Percentiles rank a stretch among this genome's conserved stretches.
These are phyloP conservation scores for Thunnus thynnus DNA, from an alignment of 2,113 vertebrate genomes.

Conservation along the genomic window DNA sequence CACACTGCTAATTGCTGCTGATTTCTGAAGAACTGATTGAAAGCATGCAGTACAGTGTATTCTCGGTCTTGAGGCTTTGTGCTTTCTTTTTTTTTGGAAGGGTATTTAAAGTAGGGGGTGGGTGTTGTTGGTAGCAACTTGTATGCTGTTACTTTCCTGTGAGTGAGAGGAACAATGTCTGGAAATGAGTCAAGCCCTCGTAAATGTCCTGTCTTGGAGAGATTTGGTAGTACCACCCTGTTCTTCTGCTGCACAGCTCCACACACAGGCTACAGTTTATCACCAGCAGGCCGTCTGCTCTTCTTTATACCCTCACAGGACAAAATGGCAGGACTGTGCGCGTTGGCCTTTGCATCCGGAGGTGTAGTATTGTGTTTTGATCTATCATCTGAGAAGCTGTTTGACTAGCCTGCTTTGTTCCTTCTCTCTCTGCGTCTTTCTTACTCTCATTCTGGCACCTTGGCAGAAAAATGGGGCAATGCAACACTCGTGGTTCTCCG, in stretches of 20 bases:
- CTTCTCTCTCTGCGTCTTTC: slow-evolving; percentile 1
- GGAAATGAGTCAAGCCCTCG: slow-evolving; percentile 79
- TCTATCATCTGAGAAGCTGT: not conserved
- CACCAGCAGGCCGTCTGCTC: slow-evolving; percentile 15
- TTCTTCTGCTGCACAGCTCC: slow-evolving; percentile 17
- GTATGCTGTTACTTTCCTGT: slow-evolving; percentile 71
- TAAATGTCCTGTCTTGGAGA: slow-evolving; percentile 69
- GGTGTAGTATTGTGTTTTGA: slow-evolving; percentile 66
- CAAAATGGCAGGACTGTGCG: slow-evolving; percentile 76
- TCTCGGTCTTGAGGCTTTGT: not conserved
- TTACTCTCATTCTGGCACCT: slow-evolving; percentile 28
- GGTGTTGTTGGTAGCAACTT: slow-evolving; percentile 45
- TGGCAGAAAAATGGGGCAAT: slow-evolving; percentile 57
- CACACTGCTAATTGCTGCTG: not conserved
- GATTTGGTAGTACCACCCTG: slow-evolving; percentile 58
- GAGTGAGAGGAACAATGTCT: slow-evolving; percentile 80
- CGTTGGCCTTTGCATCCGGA: slow-evolving; percentile 65
- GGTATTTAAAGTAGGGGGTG: slow-evolving; percentile 36
- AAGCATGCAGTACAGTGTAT: not conserved
- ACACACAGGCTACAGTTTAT: not conserved
- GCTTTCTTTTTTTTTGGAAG: not conserved
- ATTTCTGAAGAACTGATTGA: not conserved
- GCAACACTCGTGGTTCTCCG: slow-evolving; percentile 23
- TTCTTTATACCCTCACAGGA: slow-evolving; percentile 20
- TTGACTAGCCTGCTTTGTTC: not conserved